A percentile compares a stretch with the other conserved stretches of the same genome.
These are phyloP conservation scores for Etia nguti DNA, from an alignment of 2,113 vertebrate genomes.

Conservation along the genomic window DNA sequence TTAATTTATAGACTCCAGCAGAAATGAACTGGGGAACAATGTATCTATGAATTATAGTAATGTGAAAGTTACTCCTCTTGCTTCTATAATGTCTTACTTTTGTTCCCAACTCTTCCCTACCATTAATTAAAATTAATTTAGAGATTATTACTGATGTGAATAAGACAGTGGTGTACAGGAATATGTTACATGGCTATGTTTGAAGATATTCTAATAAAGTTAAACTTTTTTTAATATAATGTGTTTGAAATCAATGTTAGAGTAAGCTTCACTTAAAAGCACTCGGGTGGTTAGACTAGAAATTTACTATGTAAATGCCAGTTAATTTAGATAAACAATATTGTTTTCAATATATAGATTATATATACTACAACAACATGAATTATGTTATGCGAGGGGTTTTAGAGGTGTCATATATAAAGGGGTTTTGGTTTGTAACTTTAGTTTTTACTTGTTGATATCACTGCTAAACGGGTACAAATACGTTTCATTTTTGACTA, in stretches of 20 bases:
- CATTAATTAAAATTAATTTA: constrained; percentile 36
- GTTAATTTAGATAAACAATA: background rate
- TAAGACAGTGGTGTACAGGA: constrained; percentile 63
- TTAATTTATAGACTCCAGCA: constrained; percentile 57
- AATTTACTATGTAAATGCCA: background rate
- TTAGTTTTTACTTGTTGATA: background rate
- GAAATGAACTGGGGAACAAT: constrained; percentile 36
- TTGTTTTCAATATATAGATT: background rate
- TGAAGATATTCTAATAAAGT: constrained; percentile 71
- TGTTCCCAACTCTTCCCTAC: constrained; percentile 21
- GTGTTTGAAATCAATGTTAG: background rate
- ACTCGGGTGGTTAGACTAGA: background rate
- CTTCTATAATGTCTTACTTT: constrained; percentile 11
- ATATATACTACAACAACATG: background rate
- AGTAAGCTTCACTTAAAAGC: background rate
- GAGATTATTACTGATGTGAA: constrained; percentile 67
- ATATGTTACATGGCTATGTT: constrained; percentile 55
- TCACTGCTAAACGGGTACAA: background rate
- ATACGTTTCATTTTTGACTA: background rate
- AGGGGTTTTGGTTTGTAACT: background rate
- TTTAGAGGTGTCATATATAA: background rate
- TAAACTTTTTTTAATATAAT: constrained; percentile 43
- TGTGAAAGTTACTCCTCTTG: constrained; percentile 57
- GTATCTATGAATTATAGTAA: constrained; percentile 59
- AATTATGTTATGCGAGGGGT: background rate